Conservation (phyloP, 1,140 invertebrate genomes). For the Aphelenchoides avenae region DNA sequence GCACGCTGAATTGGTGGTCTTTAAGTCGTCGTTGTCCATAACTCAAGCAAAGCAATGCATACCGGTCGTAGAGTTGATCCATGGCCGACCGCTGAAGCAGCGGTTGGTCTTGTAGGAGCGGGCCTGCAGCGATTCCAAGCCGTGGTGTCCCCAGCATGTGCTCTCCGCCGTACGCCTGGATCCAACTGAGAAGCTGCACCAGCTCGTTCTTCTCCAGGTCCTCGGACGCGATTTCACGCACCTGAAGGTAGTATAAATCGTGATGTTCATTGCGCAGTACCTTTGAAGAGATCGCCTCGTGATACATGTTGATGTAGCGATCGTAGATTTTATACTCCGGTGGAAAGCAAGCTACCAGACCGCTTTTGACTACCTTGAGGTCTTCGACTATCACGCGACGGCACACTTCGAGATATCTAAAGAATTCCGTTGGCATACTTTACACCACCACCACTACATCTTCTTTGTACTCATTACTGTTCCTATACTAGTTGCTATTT, state of each 20-base stretch:
- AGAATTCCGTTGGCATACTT: not conserved
- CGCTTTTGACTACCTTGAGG: conserved; percentile 63
- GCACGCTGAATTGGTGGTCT: too few species aligned
- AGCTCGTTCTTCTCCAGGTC: conserved; percentile 92
- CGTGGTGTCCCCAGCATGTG: conserved; percentile 83
- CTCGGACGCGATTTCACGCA: conserved; percentile 78
- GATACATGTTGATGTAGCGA: conserved; percentile 87
- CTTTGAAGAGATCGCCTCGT: conserved; percentile 77
- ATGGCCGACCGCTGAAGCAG: conserved; percentile 63
- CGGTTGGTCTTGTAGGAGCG: conserved; percentile 70
- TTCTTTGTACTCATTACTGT: not conserved
- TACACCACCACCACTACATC: not conserved
- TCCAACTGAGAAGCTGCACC: conserved; percentile 86
- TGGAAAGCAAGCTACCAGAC: conserved; percentile 89
- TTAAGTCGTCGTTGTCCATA: conserved; percentile 60
- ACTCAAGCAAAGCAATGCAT: conserved; percentile 61
- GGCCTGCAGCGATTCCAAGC: conserved; percentile 74
- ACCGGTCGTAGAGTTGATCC: conserved; percentile 73
- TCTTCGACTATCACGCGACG: conserved; percentile 41
- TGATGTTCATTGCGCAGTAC: conserved; percentile 61
- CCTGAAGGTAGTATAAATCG: conserved; percentile 62
- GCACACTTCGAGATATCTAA: conserved; percentile 55
- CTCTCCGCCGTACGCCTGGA: conserved; percentile 67
- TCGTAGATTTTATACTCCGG: conserved; percentile 88
- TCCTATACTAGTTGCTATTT: too few species aligned